phyloP scores from a whole-genome alignment of 2,113 vertebrate genomes.

The Pyrgilauda ruficollis region DNA sequence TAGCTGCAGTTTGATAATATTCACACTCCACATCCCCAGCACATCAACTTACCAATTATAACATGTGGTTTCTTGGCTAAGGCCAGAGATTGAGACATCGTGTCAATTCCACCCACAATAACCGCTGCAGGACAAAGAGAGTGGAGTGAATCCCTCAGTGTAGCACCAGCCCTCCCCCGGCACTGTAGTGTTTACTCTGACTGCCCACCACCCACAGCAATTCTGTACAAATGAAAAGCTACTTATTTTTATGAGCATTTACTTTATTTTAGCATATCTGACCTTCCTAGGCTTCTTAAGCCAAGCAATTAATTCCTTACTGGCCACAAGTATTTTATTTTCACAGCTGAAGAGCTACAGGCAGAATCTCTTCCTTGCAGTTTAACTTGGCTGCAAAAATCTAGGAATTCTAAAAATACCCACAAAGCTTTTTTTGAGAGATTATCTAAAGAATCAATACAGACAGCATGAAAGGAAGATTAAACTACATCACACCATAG shows the following conservation, averaged over 20 bases:
- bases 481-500: neutral
- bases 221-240: neutral
- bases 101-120: slow-evolving; percentile 94
- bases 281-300: neutral
- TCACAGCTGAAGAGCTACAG: neutral
- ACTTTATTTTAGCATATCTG: neutral
- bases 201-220: neutral
- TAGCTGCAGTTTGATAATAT: neutral
- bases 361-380: neutral
- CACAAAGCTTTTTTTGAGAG: neutral
- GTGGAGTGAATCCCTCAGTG: neutral
- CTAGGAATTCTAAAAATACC: neutral
- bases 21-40: neutral
- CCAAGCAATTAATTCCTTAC: neutral
- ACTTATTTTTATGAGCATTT: neutral
- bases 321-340: neutral
- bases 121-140: slow-evolving; percentile 79
- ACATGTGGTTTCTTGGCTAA: slow-evolving; percentile 96
- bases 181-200: neutral
- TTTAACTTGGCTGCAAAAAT: neutral
- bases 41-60: slow-evolving; percentile 86
- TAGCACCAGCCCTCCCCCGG: neutral
- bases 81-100: slow-evolving; percentile 95
- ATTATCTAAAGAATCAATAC: neutral
- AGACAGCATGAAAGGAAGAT: neutral